These are phyloP conservation scores for Chelidonichthys spinosus DNA, from an alignment of 2,797 vertebrate species.

Conservation along the genomic window DNA sequence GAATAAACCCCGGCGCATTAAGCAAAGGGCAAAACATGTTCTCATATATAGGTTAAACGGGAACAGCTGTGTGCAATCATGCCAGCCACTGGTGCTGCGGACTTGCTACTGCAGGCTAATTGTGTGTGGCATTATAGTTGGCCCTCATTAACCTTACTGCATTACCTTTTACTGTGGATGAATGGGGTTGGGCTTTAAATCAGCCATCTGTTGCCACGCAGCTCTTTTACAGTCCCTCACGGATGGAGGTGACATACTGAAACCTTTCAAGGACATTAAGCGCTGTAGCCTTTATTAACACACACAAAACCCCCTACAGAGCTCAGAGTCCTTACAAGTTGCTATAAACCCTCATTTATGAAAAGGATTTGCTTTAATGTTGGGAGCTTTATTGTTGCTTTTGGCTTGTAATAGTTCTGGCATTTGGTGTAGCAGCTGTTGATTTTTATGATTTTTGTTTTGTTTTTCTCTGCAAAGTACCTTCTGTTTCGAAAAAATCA, in stretches of 20 bases:
- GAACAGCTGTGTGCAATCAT: slow-evolving; percentile 69
- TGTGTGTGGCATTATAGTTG: slow-evolving; percentile 71
- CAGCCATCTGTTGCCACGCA: slow-evolving; percentile 74
- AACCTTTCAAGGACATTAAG: slow-evolving; percentile 58
- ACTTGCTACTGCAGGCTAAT: slow-evolving; percentile 74
- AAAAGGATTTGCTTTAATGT: slow-evolving; percentile 26
- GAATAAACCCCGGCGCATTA: slow-evolving; percentile 59
- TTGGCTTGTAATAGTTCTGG: background rate
- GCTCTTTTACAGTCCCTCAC: slow-evolving; percentile 35
- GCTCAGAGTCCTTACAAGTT: slow-evolving; percentile 11
- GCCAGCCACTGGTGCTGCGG: slow-evolving; percentile 31
- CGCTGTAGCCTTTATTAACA: slow-evolving; percentile 17
- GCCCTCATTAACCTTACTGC: slow-evolving; percentile 81
- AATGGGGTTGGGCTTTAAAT: slow-evolving; percentile 64
- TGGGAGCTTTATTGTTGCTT: slow-evolving; percentile 7
- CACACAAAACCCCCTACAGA: slow-evolving; percentile 1
- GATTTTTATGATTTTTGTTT: background rate
- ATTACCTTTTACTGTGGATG: slow-evolving; percentile 75
- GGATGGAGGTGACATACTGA: slow-evolving; percentile 34
- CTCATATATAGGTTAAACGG: slow-evolving; percentile 60
- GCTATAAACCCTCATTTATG: slow-evolving; percentile 9
- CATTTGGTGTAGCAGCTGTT: slow-evolving; percentile 29
- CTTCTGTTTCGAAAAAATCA: slow-evolving; percentile 4
- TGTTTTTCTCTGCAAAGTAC: background rate
- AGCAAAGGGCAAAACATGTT: slow-evolving; percentile 47